Percentiles rank a stretch among this genome's conserved stretches.
phyloP scores from a whole-genome alignment of 1,140 invertebrate genomes.

The Melipona quadrifasciata region DNA sequence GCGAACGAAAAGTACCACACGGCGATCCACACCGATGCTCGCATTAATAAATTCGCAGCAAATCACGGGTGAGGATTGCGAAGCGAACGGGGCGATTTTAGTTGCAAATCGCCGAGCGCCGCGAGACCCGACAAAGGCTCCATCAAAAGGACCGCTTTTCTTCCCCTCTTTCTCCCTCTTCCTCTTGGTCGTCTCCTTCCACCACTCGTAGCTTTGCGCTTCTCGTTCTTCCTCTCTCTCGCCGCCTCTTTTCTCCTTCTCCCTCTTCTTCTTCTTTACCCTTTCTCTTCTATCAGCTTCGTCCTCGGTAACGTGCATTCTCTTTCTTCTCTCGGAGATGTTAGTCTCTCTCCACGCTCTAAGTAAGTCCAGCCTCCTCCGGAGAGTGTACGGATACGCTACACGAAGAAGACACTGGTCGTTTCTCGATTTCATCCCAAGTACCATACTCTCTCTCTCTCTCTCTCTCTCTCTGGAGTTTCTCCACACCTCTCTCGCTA shows the following conservation, averaged over 20 bases:
- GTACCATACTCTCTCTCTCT: constrained; percentile 3
- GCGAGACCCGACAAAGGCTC: constrained; percentile 81
- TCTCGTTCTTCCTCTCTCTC: background rate
- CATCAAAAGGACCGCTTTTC: constrained; percentile 79
- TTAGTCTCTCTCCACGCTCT: constrained; percentile 24
- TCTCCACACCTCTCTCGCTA: constrained; percentile 80
- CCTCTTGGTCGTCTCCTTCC: background rate
- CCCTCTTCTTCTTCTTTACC: constrained; percentile 15
- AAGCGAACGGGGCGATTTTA: constrained; percentile 78
- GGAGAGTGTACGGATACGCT: background rate
- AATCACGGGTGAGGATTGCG: constrained; percentile 72
- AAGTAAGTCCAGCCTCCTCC: constrained; percentile 35
- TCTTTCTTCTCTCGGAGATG: constrained; percentile 12
- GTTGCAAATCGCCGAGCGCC: constrained; percentile 82
- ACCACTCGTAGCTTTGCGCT: constrained; percentile 6
- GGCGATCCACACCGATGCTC: constrained; percentile 57
- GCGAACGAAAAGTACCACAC: background rate
- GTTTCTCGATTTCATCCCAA: constrained; percentile 33
- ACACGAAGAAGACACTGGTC: background rate
- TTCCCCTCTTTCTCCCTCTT: constrained; percentile 35
- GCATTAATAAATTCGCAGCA: constrained; percentile 81
- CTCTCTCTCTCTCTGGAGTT: constrained; percentile 56
- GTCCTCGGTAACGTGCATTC: constrained; percentile 29
- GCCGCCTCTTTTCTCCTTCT: no score
- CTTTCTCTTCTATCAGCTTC: constrained; percentile 15